Evolutionary conservation across 2,113 vertebrate genomes (phyloP), one percentile per base, ranked within the genome.

Genomic region (Trichechus manatus): DNA sequence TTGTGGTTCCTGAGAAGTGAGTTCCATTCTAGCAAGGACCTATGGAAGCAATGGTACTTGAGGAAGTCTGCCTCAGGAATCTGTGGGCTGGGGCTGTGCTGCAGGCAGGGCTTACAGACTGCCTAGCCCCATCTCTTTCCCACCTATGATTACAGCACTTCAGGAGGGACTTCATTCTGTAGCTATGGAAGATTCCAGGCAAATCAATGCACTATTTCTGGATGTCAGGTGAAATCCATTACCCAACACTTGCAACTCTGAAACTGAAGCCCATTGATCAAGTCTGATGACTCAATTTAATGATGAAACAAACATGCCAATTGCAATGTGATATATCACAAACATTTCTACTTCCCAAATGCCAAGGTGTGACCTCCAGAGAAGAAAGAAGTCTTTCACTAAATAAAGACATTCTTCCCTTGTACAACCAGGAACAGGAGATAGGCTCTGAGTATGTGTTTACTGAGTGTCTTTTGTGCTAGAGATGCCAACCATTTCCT

Each of bases 231-330:
- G 63, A 93, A 64, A 39, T 74, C 39, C 15, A 11, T 15, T 47
- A 31, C 59, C 23, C 15, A 15, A 6, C 39, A n/a, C 66, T 78
- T 5, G 3, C 9, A 56, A 44, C 61, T 85, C 70, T 90, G 93
- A 74, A 86, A 47, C 70, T 53, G n/a, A 29, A 59, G 56, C 63
- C 78, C 39, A 81, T 83, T n/a, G 84, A 68, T 94, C 86, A 84
- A 84, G 56, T 75, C 90, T 77, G 85, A 85, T 63, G 89, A 61
- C 70, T 96, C 85, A 74, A 56, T 81, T 90, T 80, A 84, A 50
- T 80, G 64, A 77, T 74, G 81, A 90, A 78, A 79, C 25, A 79
- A 95, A 77, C 25, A 4, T 59, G 72, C 20, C 72, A 93, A 9
- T 50, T 75, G 63, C n/a, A 56, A 66, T 22, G 64, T 56, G 64